phyloP scores from a whole-genome alignment of 2,113 vertebrate genomes.

The Lutjanus erythropterus region DNA sequence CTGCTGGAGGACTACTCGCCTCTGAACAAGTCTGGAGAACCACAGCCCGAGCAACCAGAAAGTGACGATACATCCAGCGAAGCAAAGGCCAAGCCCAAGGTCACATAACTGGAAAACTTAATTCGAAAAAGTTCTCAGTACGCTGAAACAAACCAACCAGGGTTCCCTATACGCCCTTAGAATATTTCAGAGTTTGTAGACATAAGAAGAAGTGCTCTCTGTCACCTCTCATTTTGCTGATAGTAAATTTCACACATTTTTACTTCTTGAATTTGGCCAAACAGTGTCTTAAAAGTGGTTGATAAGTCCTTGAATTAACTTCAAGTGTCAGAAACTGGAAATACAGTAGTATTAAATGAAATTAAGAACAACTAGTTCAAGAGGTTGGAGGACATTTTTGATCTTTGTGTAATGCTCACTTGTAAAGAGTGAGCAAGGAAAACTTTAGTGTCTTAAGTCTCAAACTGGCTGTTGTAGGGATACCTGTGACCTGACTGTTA shows the following conservation, averaged over 20 bases:
- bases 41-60: slow-evolving; percentile 81
- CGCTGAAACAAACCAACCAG: neutral
- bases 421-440: neutral
- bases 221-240: too few relatives aligned
- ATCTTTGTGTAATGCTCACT: neutral
- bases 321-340: neutral
- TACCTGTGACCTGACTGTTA: neutral
- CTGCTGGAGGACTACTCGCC: slow-evolving; percentile 96
- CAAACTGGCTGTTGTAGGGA: too few relatives aligned
- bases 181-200: too few relatives aligned
- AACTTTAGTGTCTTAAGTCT: too few relatives aligned
- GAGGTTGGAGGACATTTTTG: neutral
- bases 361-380: neutral
- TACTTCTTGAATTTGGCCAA: too few relatives aligned
- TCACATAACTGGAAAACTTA: slow-evolving; percentile 40
- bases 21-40: slow-evolving; percentile 89
- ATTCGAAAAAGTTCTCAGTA: neutral
- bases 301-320: neutral
- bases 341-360: neutral
- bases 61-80: slow-evolving; percentile 84
- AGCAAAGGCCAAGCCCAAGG: slow-evolving; percentile 87
- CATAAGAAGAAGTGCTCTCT: too few relatives aligned
- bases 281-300: neutral
- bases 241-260: too few relatives aligned
- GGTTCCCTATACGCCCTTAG: neutral